Base-by-base conservation (phyloP, 2,888 invertebrate genomes). In the Melinopterus prodromus region DNA sequence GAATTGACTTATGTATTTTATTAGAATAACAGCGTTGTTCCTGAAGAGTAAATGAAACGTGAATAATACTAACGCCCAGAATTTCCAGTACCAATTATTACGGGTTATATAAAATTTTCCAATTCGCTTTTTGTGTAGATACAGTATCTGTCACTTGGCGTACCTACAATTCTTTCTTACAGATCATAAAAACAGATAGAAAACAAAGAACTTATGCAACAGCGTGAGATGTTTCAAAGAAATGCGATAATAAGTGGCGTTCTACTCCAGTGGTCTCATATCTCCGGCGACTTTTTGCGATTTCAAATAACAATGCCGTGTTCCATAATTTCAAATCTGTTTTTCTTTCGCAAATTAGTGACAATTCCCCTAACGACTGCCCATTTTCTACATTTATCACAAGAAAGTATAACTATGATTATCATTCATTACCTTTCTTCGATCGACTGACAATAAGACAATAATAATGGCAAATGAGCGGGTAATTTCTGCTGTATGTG, bases 361-460 rank as follows among this genome's bases (percentile, higher is more conserved):
- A 53, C 53, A 53, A 53, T 53, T 12, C 53, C 7, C 2, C 53
- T 53, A 53, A 53, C 53, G 53, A 53, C 53, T 12, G 12, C 2
- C 26, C 26, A 26, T 26, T 53, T 53, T 53, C 53, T 53, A 53
- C 3, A 53, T 53, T 53, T 53, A 53, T 53, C 53, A 53, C 53
- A 53, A 74, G 74, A 74, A 74, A n/a, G 35, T 74, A 35, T n/a
- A 26, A 26, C 16, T 36, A 74, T 16, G 26, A 26, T 74, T 36
- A 74, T 6, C 74, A 16, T 71, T 71, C 71, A 71, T 16, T 71
- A 71, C 71, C 71, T 71, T 71, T 71, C 26, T 6, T 71, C 53
- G 26, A 53, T 53, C 3, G 5, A 12, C 53, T 12, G 53, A 53
- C 53, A 53, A 53, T 53, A 53, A 53, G 53, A 53, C 9, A 53